Conservation (phyloP, 37 sponge, comb jelly and placozoan species). For the Axinella damicornis region DNA sequence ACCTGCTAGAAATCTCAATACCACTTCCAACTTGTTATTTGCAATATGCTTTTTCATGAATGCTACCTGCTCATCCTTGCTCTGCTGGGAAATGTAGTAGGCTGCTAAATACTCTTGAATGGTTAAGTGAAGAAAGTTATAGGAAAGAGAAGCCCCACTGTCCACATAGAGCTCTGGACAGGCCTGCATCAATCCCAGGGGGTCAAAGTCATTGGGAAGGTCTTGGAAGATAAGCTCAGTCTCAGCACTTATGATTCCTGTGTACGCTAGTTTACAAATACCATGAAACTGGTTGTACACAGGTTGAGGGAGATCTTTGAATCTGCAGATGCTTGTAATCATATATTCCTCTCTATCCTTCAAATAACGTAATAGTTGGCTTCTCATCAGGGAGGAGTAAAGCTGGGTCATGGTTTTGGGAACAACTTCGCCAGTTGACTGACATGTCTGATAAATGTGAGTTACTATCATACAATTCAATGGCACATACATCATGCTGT, state of each 20-base stretch:
- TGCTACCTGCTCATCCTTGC: too few relatives aligned
- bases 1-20: too few relatives aligned
- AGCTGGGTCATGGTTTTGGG: conserved; percentile 48
- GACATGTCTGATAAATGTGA: neutral
- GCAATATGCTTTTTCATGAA: too few relatives aligned
- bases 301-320: conserved; percentile 6
- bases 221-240: neutral
- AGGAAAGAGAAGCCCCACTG: neutral
- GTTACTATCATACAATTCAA: conserved; percentile 17
- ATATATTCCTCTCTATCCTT: neutral
- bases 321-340: too few relatives aligned
- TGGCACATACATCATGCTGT: conserved; percentile 39
- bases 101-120: conserved; percentile 19
- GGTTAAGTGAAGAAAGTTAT: conserved; percentile 21
- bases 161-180: too few relatives aligned
- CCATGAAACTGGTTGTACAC: neutral
- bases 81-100: conserved; percentile 1
- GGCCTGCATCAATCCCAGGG: too few relatives aligned
- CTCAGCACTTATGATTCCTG: neutral
- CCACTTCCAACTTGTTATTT: too few relatives aligned
- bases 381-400: neutral
- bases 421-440: neutral
- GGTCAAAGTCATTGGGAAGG: too few relatives aligned
- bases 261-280: neutral
- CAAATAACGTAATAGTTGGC: neutral